Conservation (phyloP, 2,888 invertebrate genomes). For the Melanostoma mellinum region DNA sequence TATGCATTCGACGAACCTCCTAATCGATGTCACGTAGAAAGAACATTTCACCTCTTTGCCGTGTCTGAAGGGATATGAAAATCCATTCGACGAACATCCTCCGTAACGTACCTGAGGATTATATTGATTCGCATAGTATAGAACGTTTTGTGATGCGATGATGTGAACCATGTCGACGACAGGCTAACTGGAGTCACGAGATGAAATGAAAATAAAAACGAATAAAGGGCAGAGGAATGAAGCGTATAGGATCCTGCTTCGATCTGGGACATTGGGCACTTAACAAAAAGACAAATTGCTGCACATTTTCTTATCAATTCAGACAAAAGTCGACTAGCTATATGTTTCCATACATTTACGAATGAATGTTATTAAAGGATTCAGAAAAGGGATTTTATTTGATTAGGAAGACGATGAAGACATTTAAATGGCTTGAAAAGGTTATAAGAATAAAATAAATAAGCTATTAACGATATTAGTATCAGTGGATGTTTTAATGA, state of each 20-base stretch:
- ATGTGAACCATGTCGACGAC: constrained; percentile 30
- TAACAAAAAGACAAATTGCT: constrained; percentile 57
- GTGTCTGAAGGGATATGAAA: constrained; percentile 33
- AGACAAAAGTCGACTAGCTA: background rate
- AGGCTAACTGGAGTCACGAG: constrained; percentile 28
- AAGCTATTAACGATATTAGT: background rate
- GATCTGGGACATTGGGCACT: constrained; percentile 40
- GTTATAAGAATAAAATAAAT: constrained; percentile 10
- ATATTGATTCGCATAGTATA: constrained; percentile 55
- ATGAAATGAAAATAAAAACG: constrained; percentile 52
- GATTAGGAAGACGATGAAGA: constrained; percentile 46
- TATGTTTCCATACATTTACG: background rate
- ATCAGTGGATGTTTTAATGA: background rate
- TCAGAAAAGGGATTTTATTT: constrained; percentile 34
- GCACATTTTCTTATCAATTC: constrained; percentile 63
- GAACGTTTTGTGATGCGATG: constrained; percentile 13
- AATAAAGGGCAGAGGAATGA: constrained; percentile 35
- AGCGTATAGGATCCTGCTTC: constrained; percentile 13
- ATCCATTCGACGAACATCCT: constrained; percentile 53
- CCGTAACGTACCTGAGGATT: constrained; percentile 59
- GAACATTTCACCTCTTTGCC: constrained; percentile 56
- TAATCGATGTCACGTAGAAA: constrained; percentile 70
- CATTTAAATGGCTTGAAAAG: constrained; percentile 20
- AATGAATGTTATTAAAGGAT: background rate
- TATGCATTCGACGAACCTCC: constrained; percentile 65